Evolutionary conservation across 2,797 vertebrate genomes (phyloP).

Genomic region (Stomatorhinus walkeri): DNA sequence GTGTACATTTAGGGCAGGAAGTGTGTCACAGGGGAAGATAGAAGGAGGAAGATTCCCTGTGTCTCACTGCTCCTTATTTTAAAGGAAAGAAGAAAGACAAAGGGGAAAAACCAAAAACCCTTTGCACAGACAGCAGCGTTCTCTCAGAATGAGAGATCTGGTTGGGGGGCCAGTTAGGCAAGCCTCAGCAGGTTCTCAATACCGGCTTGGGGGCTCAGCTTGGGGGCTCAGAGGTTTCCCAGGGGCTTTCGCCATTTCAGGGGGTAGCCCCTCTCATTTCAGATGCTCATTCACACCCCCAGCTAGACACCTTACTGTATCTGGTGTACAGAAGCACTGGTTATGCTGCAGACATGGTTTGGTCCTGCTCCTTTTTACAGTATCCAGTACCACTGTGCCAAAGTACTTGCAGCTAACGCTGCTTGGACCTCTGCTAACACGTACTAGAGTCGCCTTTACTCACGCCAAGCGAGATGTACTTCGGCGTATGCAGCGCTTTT

Average conservation of each 20-base stretch:
- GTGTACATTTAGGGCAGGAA: background rate
- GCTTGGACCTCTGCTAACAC: background rate
- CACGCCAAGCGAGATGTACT: too few relatives aligned
- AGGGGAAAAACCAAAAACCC: background rate
- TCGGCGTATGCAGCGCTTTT: too few relatives aligned
- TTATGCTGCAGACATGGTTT: background rate
- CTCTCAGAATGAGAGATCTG: background rate
- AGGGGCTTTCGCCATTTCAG: background rate
- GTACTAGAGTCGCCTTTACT: too few relatives aligned
- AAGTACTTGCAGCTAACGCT: background rate
- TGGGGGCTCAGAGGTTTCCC: background rate
- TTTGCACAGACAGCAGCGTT: background rate
- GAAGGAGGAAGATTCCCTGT: background rate
- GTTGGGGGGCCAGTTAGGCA: background rate
- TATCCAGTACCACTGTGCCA: background rate
- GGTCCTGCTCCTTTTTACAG: background rate
- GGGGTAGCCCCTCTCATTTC: background rate
- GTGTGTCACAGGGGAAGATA: background rate
- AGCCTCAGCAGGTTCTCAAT: background rate
- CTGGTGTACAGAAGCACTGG: background rate
- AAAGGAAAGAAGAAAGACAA: background rate
- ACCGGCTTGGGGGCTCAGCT: background rate
- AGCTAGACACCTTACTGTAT: background rate
- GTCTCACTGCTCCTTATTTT: background rate
- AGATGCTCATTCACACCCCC: background rate